Evolutionary conservation across 2,113 vertebrate genomes (phyloP), one percentile per base, ranked within the genome.

Genomic region (Gila orcuttii): DNA sequence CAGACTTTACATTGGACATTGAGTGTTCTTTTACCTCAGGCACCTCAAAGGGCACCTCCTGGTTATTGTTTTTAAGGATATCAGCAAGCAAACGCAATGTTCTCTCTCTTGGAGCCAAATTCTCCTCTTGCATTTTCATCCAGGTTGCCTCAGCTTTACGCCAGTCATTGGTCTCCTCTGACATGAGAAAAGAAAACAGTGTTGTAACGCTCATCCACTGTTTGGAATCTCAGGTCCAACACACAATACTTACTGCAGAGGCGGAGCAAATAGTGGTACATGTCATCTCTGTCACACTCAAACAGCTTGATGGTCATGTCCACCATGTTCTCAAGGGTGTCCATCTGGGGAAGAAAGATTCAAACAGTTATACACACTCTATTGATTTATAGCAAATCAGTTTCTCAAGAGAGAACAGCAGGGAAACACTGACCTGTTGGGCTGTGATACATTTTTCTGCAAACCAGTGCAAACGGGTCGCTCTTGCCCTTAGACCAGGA

Each of bases 61-160:
- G 96, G 88, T 94, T 95, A 85, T 93, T 97, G 33, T n/a, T 94
- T 90, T 90, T 93, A 75, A 98, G 90, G 89, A 98, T 95, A 47
- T 93, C 90, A 12, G 96, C 96, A 84, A 99, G 92, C 45, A 98
- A 86, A 3, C 23, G 87, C 17, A 97, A 91, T 0, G 97, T 99
- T 90, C 93, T 96, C 69, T 95, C 95, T 68, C 95, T 95, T 69
- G 97, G 97, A 93, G 97, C 94, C 85, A 97, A 6, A 85, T 96
- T 98, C 93, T 99, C 98, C 89, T 99, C 97, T 90, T 99, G 97
- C 92, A 99, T 98, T 95, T 98, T 99, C 66, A 93, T 97, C 98
- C 97, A 99, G 69, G 91, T 33, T 8, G 92, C 89, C 47, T 97
- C 96, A 47, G 97, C 97, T 88, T 93, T 98, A 88, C 86, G 7